Evolutionary conservation across 2,797 vertebrate species (phyloP).

Genomic region (Brachyrhaphis roseni): DNA sequence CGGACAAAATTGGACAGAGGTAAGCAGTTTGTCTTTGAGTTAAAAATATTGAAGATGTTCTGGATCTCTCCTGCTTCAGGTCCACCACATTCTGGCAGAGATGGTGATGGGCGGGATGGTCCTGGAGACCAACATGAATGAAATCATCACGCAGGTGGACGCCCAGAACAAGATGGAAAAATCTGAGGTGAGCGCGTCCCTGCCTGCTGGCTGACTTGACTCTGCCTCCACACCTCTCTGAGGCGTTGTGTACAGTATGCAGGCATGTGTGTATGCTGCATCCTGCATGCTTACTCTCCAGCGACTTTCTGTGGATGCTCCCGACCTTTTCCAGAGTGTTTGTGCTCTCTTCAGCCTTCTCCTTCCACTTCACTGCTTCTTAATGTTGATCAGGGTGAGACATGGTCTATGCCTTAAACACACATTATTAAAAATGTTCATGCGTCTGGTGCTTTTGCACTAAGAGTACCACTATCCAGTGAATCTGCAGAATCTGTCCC

Average conservation of each 20-base stretch:
- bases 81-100: constrained; percentile 98
- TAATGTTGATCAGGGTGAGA: constrained; percentile 54
- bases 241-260: constrained; percentile 68
- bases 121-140: constrained; percentile 99
- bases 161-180: constrained; percentile 98
- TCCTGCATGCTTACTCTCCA: constrained; percentile 71
- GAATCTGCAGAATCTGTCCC: constrained; percentile 43
- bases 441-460: constrained; percentile 42
- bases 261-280: constrained; percentile 81
- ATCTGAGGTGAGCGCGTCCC: constrained; percentile 90
- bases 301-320: constrained; percentile 71
- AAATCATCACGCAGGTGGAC: constrained; percentile 97
- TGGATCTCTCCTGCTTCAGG: constrained; percentile 72
- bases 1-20: background rate
- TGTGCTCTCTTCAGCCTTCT: constrained; percentile 60
- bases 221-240: constrained; percentile 31
- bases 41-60: background rate
- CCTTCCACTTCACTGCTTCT: constrained; percentile 61
- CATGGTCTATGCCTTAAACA: constrained; percentile 40
- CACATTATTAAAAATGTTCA: constrained; percentile 27
- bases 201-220: constrained; percentile 33
- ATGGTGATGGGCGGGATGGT: constrained; percentile 99
- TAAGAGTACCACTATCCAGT: constrained; percentile 39
- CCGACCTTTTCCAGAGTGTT: constrained; percentile 68
- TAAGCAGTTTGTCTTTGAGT: background rate